phyloP scores from a whole-genome alignment of 2,888 invertebrate genomes.

The Panopea generosa region DNA sequence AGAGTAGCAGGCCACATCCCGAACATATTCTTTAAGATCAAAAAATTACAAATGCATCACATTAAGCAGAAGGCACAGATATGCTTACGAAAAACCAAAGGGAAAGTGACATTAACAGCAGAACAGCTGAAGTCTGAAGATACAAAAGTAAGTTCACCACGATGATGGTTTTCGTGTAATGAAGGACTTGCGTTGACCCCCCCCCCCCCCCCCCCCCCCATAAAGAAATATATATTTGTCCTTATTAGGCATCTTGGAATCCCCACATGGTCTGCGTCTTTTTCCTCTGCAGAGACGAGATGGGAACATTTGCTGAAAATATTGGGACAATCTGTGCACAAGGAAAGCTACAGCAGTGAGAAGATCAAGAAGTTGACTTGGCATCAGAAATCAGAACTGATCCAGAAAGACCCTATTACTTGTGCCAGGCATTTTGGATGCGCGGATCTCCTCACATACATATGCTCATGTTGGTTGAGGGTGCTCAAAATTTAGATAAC shows the following conservation, averaged over 20 bases:
- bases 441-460: conserved; percentile 58
- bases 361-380: conserved; percentile 11
- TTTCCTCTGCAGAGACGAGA: conserved; percentile 57
- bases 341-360: conserved; percentile 14
- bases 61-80: conserved; percentile 18
- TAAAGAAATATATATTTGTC: no score
- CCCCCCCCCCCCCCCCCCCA: no score
- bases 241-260: conserved; percentile 24
- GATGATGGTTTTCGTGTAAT: conserved; percentile 48
- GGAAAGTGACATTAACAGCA: conserved; percentile 21
- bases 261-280: conserved; percentile 47
- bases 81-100: conserved; percentile 37
- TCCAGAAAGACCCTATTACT: conserved; percentile 45
- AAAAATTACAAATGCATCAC: conserved; percentile 42
- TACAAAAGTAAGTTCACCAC: conserved; percentile 8
- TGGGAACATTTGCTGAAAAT: conserved; percentile 44
- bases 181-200: conserved; percentile 45
- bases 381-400: conserved; percentile 30
- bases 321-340: conserved; percentile 19
- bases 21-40: conserved; percentile 54
- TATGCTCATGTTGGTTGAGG: conserved; percentile 45
- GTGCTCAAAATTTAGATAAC: conserved; percentile 32
- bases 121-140: conserved; percentile 18
- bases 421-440: conserved; percentile 59
- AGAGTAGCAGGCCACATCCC: conserved; percentile 34